Conservation (phyloP, 2,888 invertebrate genomes). For the Lordiphosa andalusiaca region DNA sequence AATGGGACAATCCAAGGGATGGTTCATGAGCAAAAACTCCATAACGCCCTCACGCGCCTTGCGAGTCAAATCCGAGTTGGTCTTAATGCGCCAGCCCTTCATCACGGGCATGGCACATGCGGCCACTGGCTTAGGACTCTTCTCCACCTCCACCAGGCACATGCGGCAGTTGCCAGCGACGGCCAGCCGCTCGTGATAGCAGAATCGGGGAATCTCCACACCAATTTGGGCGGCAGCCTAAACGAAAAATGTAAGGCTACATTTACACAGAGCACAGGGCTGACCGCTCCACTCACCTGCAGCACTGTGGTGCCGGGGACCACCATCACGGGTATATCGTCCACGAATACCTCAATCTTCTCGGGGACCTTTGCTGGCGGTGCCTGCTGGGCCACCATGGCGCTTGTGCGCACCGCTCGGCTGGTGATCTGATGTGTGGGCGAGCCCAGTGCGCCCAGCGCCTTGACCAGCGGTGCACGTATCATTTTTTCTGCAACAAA, state of each 20-base stretch:
- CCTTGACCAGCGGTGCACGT: constrained; percentile 87
- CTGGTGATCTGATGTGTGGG: constrained; percentile 80
- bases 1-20: constrained; percentile 99
- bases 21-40: constrained; percentile 99
- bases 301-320: constrained; percentile 98
- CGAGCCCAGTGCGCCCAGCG: constrained; percentile 82
- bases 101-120: constrained; percentile 99
- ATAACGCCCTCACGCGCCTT: constrained; percentile 93
- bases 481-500: constrained; percentile 83
- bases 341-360: constrained; percentile 96
- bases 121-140: constrained; percentile 98
- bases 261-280: no score
- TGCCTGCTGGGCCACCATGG: constrained; percentile 80
- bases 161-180: constrained; percentile 99
- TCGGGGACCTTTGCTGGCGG: constrained; percentile 83
- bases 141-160: constrained; percentile 99
- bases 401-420: constrained; percentile 81
- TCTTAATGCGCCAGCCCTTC: constrained; percentile 99
- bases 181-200: constrained; percentile 98
- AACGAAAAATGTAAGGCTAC: background rate
- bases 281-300: constrained; percentile 84
- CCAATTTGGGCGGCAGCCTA: constrained; percentile 97
- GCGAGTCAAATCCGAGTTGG: constrained; percentile 95
- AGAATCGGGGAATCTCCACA: constrained; percentile 99
- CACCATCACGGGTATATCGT: constrained; percentile 96